Evolutionary conservation across 92 coral and sea anemone genomes (phyloP), one percentile per base, ranked within the genome.

Genomic region (Paramuricea clavata): DNA sequence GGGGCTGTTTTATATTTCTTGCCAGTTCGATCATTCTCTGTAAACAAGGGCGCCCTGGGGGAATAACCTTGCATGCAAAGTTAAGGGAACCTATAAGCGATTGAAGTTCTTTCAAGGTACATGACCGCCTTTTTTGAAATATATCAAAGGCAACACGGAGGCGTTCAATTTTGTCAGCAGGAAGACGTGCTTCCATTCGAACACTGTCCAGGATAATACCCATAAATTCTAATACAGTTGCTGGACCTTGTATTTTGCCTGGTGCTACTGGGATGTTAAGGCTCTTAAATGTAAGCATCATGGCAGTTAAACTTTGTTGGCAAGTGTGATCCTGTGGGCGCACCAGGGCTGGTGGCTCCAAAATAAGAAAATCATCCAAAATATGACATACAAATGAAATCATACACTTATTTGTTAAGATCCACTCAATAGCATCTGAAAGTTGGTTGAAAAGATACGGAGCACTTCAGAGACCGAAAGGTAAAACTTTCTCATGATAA

Each of bases 391-490:
- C 93, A 70, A 62, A 87, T 0, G 81, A 61, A 19, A 87, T 81
- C 0, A 0, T 19, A 52, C 90, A 90, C 28, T 86, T 90, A 35
- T 64, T 19, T 0, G 75, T 79, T 12, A 91, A 50, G 49, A 91
- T 87, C 89, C 91, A 87, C 22, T 90, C 89, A 12, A 91, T 26
- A 0, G 91, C 85, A 25, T 83, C 88, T 0, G 88, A 61, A 52
- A 82, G 90, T 79, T 47, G 85, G 22, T 81, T 90, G 57, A 86
- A 90, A 0, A 81, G 21, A 33, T 15, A 73, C 15, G 93, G 93
- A 3, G 88, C 88, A 5, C 93, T 75, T 25, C 91, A 15, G 13
- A 90, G 74, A 23, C 88, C 93, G 42, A 90, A 87, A 1, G 94
- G 91, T 49, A 91, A 81, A 43, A 83, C 86, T 27, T 56, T 87